phyloP scores from a whole-genome alignment of 2,113 vertebrate genomes.

The Anarrhichthys ocellatus region DNA sequence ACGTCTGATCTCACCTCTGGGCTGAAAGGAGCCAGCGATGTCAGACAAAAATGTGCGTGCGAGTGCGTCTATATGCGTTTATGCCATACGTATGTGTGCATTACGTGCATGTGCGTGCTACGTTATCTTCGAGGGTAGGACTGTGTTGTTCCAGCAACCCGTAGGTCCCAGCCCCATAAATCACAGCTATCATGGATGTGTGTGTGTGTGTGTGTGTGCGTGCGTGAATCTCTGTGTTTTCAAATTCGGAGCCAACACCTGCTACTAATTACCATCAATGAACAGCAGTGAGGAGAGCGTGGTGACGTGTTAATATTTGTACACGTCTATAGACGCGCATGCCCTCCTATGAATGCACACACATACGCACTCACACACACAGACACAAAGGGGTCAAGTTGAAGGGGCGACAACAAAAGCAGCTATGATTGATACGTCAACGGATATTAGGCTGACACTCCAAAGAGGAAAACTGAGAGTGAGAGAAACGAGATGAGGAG shows the following conservation, averaged over 20 bases:
- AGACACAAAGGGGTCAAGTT: slow-evolving; percentile 38
- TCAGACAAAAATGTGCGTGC: slow-evolving; percentile 64
- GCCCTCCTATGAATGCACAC: background rate
- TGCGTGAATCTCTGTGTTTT: slow-evolving; percentile 26
- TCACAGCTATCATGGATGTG: slow-evolving; percentile 72
- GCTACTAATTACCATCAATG: slow-evolving; percentile 82
- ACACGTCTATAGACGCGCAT: slow-evolving; percentile 35
- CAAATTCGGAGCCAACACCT: slow-evolving; percentile 78
- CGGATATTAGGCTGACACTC: slow-evolving; percentile 55
- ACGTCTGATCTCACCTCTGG: slow-evolving; percentile 73
- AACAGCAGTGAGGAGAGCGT: slow-evolving; percentile 46
- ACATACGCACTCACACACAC: background rate
- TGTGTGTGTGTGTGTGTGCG: slow-evolving; percentile 20
- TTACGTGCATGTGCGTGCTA: slow-evolving; percentile 45
- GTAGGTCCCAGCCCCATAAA: slow-evolving; percentile 75
- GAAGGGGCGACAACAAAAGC: slow-evolving; percentile 59
- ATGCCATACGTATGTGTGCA: slow-evolving; percentile 26
- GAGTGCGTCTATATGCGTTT: slow-evolving; percentile 25
- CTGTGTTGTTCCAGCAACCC: slow-evolving; percentile 76
- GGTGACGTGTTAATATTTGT: slow-evolving; percentile 81
- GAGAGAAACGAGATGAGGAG: slow-evolving; percentile 11
- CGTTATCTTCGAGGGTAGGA: slow-evolving; percentile 67
- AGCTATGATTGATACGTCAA: slow-evolving; percentile 65
- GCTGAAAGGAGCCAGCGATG: slow-evolving; percentile 56
- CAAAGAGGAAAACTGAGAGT: slow-evolving; percentile 11